Evolutionary conservation across 2,113 vertebrate species (phyloP), one percentile per base, ranked within the genome.

Genomic region (Caranx melampygus): DNA sequence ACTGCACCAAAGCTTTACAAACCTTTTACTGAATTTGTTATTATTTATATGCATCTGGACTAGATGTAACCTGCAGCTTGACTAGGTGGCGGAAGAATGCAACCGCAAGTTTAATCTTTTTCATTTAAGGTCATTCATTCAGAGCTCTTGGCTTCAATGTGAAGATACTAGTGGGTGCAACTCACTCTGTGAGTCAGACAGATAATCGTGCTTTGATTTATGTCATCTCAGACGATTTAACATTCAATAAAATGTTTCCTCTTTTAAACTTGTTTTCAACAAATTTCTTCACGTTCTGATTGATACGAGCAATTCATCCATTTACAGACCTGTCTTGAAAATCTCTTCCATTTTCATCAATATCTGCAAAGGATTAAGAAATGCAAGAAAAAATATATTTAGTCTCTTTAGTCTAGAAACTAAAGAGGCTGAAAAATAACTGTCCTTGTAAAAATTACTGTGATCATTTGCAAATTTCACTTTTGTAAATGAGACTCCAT

Each of bases 231-330:
- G 58, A 57, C 75, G 72, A 85, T 79, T 58, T 63, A 75, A 89
- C 76, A 21, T 14, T 65, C 75, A 79, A 82, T 72, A 69, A 87
- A 31, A 45, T 55, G 57, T 60, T 65, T 11, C 52, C 20, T 75
- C 58, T 65, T 54, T 69, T 72, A 14, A 61, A 34, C 82, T 75
- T 82, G 78, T 86, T 89, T 84, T 83, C 62, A 67, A 73, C 49
- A n/a, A 13, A 58, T 3, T 37, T 70, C 58, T 44, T 3, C 61
- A 6, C 13, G 26, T 65, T 57, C 59, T 74, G 82, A 81, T 81
- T 83, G 18, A 86, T 79, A 49, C 5, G 55, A 26, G 52, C 21
- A 0, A 20, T 78, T 77, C 64, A 16, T 65, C 71, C 18, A 16
- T 62, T 35, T 2, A 35, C 63, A 64, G 51, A 13, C 34, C 42